These are phyloP conservation scores for Melanerpes formicivorus DNA, from an alignment of 2,113 vertebrate species.

Conservation along the genomic window DNA sequence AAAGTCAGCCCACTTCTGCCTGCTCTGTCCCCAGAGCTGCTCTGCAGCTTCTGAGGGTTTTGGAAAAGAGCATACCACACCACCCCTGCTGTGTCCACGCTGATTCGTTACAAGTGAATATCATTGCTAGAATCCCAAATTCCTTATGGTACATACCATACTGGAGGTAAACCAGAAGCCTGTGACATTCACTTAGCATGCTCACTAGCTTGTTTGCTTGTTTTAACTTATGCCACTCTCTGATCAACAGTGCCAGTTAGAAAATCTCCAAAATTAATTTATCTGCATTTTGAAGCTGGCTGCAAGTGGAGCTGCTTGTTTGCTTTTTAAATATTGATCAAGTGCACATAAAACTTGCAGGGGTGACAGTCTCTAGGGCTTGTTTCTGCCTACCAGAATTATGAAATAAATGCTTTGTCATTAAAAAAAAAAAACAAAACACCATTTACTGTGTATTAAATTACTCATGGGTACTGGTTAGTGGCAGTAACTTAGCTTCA, in stretches of 20 bases:
- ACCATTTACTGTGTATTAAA: conserved; percentile 1
- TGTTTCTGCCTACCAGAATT: conserved; percentile 18
- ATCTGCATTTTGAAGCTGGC: neutral
- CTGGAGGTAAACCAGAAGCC: neutral
- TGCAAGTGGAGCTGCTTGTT: neutral
- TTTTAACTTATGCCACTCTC: neutral
- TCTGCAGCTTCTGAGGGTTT: neutral
- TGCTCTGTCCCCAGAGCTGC: neutral
- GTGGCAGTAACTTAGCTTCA: neutral
- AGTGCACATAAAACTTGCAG: neutral
- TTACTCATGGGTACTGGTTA: conserved; percentile 6
- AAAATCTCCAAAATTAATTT: conserved; percentile 13
- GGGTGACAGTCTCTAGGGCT: neutral
- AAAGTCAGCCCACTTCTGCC: neutral
- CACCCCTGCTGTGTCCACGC: neutral
- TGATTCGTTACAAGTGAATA: neutral
- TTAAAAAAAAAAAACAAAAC: neutral
- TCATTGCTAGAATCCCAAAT: neutral
- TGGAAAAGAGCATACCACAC: neutral
- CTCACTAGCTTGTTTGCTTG: neutral
- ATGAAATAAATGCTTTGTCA: conserved; percentile 36
- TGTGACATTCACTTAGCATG: neutral
- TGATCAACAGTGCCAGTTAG: neutral
- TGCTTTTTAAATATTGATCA: neutral
- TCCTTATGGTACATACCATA: fast-evolving